Conservation (phyloP, 2,888 invertebrate genomes). For the Parnassius orleans region DNA sequence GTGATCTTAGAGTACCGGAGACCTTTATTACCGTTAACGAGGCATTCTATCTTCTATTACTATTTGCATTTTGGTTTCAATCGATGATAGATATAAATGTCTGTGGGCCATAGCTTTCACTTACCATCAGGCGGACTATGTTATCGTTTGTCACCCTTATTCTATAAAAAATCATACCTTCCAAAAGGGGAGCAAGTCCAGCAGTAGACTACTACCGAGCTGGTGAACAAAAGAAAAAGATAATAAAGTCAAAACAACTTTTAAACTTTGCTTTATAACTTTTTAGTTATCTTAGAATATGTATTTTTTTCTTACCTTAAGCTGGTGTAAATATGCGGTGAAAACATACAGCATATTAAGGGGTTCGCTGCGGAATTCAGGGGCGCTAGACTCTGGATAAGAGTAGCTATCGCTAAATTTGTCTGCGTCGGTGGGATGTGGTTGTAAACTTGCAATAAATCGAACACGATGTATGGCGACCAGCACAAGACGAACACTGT, state of each 20-base stretch:
- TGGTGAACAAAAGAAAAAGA: neutral
- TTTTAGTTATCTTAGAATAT: neutral
- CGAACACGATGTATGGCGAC: slow-evolving; percentile 97
- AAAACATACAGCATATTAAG: slow-evolving; percentile 96
- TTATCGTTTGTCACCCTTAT: no score
- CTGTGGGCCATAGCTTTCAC: no score
- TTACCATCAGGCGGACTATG: no score
- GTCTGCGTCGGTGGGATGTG: slow-evolving; percentile 89
- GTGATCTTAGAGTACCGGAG: no score
- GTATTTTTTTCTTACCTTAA: slow-evolving; percentile 83
- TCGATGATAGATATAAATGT: no score
- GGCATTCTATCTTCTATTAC: no score
- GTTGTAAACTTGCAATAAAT: slow-evolving; percentile 93
- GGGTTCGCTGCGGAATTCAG: slow-evolving; percentile 97
- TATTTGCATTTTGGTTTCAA: no score
- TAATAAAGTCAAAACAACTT: neutral
- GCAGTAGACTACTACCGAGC: neutral
- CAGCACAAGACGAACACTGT: slow-evolving; percentile 96
- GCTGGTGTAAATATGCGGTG: slow-evolving; percentile 92
- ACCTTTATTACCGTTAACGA: no score
- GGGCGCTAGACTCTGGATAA: slow-evolving; percentile 95
- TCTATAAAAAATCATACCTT: no score
- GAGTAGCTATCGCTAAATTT: slow-evolving; percentile 91
- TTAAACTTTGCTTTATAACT: no score
- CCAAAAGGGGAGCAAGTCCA: neutral